Evolutionary conservation across 2,797 vertebrate species (phyloP).

Genomic region (Erithacus rubecula): DNA sequence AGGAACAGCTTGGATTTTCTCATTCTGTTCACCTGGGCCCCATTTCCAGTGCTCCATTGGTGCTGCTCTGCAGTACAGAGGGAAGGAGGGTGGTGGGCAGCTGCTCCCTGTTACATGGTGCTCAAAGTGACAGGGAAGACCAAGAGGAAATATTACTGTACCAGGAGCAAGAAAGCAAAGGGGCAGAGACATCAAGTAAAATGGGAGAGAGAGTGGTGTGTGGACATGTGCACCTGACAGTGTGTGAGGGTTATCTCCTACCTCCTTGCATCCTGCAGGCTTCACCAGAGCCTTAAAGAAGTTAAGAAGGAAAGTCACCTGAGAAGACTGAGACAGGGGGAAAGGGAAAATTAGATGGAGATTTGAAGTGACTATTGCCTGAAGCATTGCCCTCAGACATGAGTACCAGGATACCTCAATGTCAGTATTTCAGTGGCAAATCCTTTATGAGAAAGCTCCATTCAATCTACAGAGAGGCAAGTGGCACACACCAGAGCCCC

Average conservation of each 20-base stretch:
- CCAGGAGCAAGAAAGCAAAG: neutral
- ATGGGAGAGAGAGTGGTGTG: neutral
- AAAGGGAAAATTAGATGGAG: slow-evolving; percentile 28
- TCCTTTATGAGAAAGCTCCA: neutral
- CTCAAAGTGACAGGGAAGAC: neutral
- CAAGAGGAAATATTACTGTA: neutral
- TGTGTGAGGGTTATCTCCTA: neutral
- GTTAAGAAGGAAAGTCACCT: slow-evolving; percentile 37
- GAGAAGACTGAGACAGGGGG: slow-evolving; percentile 25
- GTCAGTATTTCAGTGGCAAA: neutral
- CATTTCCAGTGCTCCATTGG: neutral
- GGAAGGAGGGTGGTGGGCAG: neutral
- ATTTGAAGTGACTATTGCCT: slow-evolving; percentile 8
- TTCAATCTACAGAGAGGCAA: neutral
- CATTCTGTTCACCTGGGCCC: neutral
- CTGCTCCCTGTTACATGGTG: neutral
- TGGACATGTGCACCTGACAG: neutral
- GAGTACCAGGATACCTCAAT: neutral
- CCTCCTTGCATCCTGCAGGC: slow-evolving; percentile 1
- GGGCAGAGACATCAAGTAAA: neutral
- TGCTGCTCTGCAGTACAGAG: neutral
- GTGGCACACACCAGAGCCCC: neutral
- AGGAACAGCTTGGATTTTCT: neutral
- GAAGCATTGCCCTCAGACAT: neutral
- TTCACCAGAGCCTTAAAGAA: slow-evolving; percentile 43